Evolutionary conservation across 1,140 invertebrate species (phyloP).

Genomic region (Psilanteris sp.): DNA sequence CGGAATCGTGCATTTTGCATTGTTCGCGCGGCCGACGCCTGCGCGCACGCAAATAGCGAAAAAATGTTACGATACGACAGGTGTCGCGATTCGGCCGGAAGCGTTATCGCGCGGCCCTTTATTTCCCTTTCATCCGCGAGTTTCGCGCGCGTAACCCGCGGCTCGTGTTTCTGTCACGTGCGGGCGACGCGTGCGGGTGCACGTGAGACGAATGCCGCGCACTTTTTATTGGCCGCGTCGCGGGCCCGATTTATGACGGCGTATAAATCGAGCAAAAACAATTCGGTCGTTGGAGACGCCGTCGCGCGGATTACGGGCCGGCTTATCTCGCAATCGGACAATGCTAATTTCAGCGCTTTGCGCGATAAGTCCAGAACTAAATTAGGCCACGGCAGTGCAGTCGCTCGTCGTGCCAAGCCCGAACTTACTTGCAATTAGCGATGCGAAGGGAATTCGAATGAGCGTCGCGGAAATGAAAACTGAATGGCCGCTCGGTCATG

Average conservation of each 20-base stretch:
- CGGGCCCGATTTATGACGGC: conserved; percentile 64
- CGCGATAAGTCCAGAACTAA: conserved; percentile 17
- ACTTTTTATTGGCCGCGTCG: conserved; percentile 66
- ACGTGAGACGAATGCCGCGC: conserved; percentile 60
- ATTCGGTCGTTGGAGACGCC: conserved; percentile 67
- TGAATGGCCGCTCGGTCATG: conserved; percentile 21
- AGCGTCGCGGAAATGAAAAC: conserved; percentile 40
- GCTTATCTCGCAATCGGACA: conserved; percentile 60
- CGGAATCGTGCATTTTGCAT: conserved; percentile 41
- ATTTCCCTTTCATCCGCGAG: conserved; percentile 29
- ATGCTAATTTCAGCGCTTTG: conserved; percentile 59
- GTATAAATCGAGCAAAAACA: conserved; percentile 66
- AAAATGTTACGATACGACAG: conserved; percentile 44
- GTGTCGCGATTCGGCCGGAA: conserved; percentile 36
- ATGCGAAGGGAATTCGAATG: conserved; percentile 52
- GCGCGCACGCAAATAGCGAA: conserved; percentile 25
- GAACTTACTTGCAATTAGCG: conserved; percentile 62
- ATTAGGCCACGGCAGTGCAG: conserved; percentile 54
- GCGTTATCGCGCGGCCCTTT: conserved; percentile 18
- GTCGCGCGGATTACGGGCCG: conserved; percentile 52
- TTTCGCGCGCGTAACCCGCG: conserved; percentile 13
- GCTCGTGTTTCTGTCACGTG: conserved; percentile 57
- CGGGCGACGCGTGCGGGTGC: conserved; percentile 50
- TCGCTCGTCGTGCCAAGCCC: conserved; percentile 44
- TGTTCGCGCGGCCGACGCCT: conserved; percentile 1